A percentile compares a stretch with the other conserved stretches of the same genome.
These are phyloP conservation scores for Lapara coniferarum DNA, from an alignment of 2,888 invertebrate species.

Conservation along the genomic window DNA sequence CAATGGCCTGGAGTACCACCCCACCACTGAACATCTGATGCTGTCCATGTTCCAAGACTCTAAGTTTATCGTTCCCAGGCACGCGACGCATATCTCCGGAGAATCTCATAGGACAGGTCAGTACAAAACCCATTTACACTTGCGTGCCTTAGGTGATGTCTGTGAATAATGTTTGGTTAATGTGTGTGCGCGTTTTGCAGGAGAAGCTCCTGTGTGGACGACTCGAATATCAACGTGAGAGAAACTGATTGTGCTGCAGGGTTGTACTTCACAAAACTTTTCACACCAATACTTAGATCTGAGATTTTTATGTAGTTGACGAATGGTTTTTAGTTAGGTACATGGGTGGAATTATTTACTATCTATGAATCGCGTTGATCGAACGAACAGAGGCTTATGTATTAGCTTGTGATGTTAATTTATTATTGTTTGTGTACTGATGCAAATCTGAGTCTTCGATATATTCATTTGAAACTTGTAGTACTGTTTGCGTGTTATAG, in stretches of 20 bases:
- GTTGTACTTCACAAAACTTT: conserved; percentile 45
- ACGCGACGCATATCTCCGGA: conserved; percentile 62
- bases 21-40: conserved; percentile 77
- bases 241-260: conserved; percentile 38
- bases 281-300: conserved; percentile 68
- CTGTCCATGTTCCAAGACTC: conserved; percentile 79
- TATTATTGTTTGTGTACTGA: conserved; percentile 34
- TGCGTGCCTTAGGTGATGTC: conserved; percentile 9
- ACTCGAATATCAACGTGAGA: conserved; percentile 82
- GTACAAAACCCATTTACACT: conserved; percentile 34
- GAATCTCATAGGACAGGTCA: conserved; percentile 76
- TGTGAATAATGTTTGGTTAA: conserved; percentile 16
- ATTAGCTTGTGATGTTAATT: conserved; percentile 41
- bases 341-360: neutral
- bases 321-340: conserved; percentile 2
- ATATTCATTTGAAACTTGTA: conserved; percentile 2
- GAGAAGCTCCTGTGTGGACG: conserved; percentile 78
- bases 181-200: conserved; percentile 51
- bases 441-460: conserved; percentile 36
- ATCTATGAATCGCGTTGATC: conserved; percentile 1
- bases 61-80: conserved; percentile 73
- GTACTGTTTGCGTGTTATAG: conserved; percentile 13
- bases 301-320: conserved; percentile 64
- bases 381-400: conserved; percentile 41
- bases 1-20: conserved; percentile 77